phyloP scores from a whole-genome alignment of 2,113 vertebrate genomes.

The Lethenteron reissneri region DNA sequence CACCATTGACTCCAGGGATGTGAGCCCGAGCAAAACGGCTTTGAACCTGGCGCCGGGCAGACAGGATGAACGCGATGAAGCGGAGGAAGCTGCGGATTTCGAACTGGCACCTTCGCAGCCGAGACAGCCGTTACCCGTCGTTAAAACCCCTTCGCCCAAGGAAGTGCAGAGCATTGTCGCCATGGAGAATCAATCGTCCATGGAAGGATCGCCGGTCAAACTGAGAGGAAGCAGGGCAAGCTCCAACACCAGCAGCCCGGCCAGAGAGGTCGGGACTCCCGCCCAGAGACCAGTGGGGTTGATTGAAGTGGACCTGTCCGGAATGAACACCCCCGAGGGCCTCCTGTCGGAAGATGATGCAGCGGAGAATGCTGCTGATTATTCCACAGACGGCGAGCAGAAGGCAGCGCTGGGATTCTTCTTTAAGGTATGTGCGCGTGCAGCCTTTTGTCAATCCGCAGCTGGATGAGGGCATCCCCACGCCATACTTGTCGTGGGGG shows the following conservation, averaged over 20 bases:
- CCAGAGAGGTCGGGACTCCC: constrained; percentile 11
- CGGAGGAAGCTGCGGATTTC: constrained; percentile 11
- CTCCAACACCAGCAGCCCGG: too few species aligned
- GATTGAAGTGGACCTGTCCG: constrained; percentile 45
- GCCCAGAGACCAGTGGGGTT: constrained; percentile 24
- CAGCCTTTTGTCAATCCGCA: constrained; percentile 7
- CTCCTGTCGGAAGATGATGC: constrained; percentile 31
- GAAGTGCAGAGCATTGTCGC: constrained; percentile 8
- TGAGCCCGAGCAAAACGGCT: too few species aligned
- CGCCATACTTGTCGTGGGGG: too few species aligned
- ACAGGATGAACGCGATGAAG: too few species aligned
- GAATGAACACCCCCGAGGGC: constrained; percentile 29
- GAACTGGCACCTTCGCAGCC: constrained; percentile 43
- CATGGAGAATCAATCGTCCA: too few species aligned
- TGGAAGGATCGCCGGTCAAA: too few species aligned
- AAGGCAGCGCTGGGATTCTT: constrained; percentile 69
- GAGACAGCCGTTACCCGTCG: constrained; percentile 19
- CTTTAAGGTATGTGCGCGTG: constrained; percentile 44
- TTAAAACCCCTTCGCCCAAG: constrained; percentile 24
- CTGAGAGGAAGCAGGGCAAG: too few species aligned
- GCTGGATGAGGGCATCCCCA: not conserved
- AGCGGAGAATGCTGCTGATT: constrained; percentile 27
- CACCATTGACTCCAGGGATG: too few species aligned
- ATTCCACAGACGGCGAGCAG: constrained; percentile 36
- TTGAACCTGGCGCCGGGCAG: too few species aligned